Evolutionary conservation across 2,888 invertebrate genomes (phyloP).

Genomic region (Eristalis tenax): DNA sequence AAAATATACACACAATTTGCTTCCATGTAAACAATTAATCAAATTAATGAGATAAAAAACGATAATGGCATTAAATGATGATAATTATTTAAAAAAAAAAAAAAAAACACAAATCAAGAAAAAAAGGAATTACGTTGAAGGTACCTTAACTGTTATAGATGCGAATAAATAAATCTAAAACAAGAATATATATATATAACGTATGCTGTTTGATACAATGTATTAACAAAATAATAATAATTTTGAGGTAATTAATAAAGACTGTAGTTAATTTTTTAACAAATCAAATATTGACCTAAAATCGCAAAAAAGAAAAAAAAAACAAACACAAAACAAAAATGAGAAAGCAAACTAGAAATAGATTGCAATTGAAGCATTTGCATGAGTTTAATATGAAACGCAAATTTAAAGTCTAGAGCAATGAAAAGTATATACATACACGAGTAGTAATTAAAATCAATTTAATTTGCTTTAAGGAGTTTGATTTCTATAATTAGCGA

Average conservation of each 20-base stretch:
- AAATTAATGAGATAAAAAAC: slow-evolving; percentile 16
- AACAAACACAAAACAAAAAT: slow-evolving; percentile 3
- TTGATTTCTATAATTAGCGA: slow-evolving; percentile 13
- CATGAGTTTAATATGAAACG: slow-evolving; percentile 22
- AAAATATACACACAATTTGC: slow-evolving; percentile 65
- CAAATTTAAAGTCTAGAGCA: slow-evolving; percentile 13
- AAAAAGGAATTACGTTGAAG: slow-evolving; percentile 16
- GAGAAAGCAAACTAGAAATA: slow-evolving; percentile 21
- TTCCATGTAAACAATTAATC: slow-evolving; percentile 60
- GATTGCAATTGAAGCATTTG: slow-evolving; percentile 38
- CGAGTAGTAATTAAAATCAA: slow-evolving; percentile 9
- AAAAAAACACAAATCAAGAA: neutral
- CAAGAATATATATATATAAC: slow-evolving; percentile 9
- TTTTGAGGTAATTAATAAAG: slow-evolving; percentile 67
- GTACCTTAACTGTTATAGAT: slow-evolving; percentile 58
- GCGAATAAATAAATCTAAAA: slow-evolving; percentile 34
- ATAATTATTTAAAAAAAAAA: slow-evolving; percentile 7
- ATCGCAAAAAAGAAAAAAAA: slow-evolving; percentile 10
- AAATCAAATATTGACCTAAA: slow-evolving; percentile 52
- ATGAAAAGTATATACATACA: slow-evolving; percentile 8
- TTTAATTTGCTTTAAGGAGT: slow-evolving; percentile 13
- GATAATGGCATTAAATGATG: slow-evolving; percentile 14
- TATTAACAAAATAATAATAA: slow-evolving; percentile 55
- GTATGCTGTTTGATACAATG: slow-evolving; percentile 67
- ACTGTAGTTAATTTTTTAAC: slow-evolving; percentile 72